Evolutionary conservation across 2,113 vertebrate genomes (phyloP).

Genomic region (Myotis lucifugus): DNA sequence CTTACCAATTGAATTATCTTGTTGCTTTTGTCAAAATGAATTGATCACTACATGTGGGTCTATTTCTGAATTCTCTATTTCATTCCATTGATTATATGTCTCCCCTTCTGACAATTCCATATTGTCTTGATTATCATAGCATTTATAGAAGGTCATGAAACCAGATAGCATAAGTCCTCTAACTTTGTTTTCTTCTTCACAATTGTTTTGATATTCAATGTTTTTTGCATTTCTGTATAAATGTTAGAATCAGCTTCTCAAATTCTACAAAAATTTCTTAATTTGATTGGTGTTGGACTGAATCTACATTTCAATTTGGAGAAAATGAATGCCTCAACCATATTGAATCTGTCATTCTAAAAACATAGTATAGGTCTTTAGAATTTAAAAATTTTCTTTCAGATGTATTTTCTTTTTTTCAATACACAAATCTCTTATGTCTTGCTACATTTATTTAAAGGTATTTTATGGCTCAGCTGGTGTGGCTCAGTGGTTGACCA

Average conservation of each 20-base stretch:
- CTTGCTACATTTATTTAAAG: conserved; percentile 15
- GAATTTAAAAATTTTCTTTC: conserved; percentile 6
- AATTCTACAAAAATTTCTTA: background rate
- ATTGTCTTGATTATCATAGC: background rate
- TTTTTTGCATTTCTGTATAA: conserved; percentile 3
- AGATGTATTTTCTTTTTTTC: background rate
- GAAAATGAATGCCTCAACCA: background rate
- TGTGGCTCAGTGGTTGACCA: no score
- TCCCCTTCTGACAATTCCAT: background rate
- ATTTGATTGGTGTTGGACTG: background rate
- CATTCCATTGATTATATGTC: background rate
- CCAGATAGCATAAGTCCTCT: background rate
- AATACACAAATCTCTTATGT: background rate
- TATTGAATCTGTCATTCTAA: background rate
- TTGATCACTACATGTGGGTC: background rate
- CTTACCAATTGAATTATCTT: conserved; percentile 10
- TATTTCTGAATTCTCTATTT: background rate
- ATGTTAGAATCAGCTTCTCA: conserved; percentile 25
- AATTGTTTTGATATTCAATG: background rate
- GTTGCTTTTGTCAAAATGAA: background rate
- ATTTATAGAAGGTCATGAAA: conserved; percentile 1
- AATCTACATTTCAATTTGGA: background rate
- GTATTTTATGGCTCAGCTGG: background rate
- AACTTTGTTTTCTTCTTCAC: background rate
- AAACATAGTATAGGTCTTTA: background rate